Base-by-base conservation (phyloP, 2,888 invertebrate genomes). In the Leptopterna dolabrata region DNA sequence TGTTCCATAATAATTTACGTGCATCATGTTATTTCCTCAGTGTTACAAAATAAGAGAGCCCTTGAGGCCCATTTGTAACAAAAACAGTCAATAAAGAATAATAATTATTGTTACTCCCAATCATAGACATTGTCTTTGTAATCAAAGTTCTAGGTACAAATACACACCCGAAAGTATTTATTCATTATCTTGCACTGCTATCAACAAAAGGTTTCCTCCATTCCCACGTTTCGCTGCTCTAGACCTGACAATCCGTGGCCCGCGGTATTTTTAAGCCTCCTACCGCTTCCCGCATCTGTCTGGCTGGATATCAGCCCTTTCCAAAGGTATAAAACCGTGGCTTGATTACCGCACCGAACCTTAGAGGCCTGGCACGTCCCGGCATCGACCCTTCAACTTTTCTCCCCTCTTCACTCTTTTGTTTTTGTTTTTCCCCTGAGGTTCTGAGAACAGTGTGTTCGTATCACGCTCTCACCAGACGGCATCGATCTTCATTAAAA, bases 261-360 rank as follows among this genome's bases (percentile, higher is more conserved):
- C 16, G 19, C 6, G 78, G 45, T 78, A 78, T 78, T 78, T 73
- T 73, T 73, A 73, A 73, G 73, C 73, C 36, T 29, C 19, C 73
- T 19, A 36, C 30, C 41, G 73, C 36, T 41, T 24, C 73, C 36
- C 73, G 19, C 78, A 78, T 78, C 78, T 78, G 78, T 78, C 78
- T 78, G 78, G 45, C 45, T 78, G 78, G 45, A 78, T 78, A 78
- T 78, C 78, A 78, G 45, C 78, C 45, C 78, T 43, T 43, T 73
- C 78, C 45, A 45, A 45, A 78, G 78, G 43, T 78, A 41, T 45
- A 78, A 78, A 45, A 45, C 45, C 45, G 13, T 45, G 9, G 78
- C 45, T 73, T 73, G 73, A 73, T 78, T 78, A 41, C 78, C 13
- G 27, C 78, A 24, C 63, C 24, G 41, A 78, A 45, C 78, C 78